Base-by-base conservation (phyloP, 2,113 vertebrate genomes). In the Terrapene triunguis region DNA sequence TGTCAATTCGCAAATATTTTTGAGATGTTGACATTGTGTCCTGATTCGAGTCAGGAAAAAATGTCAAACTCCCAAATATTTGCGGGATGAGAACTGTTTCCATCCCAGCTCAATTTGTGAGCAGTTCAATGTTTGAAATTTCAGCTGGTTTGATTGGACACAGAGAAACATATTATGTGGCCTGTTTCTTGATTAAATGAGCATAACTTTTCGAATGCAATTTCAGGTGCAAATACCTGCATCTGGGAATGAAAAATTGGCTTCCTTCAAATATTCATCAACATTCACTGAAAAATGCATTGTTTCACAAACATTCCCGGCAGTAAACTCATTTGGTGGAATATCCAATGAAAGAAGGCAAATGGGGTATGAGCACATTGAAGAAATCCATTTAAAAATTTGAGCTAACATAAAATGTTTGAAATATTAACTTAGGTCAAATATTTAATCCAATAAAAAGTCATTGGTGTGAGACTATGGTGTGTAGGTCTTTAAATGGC, bases 151-250 rank as follows among this genome's bases (percentile, higher is more conserved):
- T 91, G 5, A 53, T 10, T 53, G 47, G 29, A 11, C 13, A 2
- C 90, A 92, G 87, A 72, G 76, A 88, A 38, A 84, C 32, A 7
- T 85, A 85, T 54, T 53, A 50, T 74, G 32, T 27, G 85, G 57
- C 95, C 88, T 2, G 8, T 93, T 93, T 51, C 47, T 55, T 80
- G 7, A 2, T 91, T 91, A 81, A 72, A 72, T 72, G 35, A 38
- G 35, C 65, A 38, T 72, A 38, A 51, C 69, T 84, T 72, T 74
- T 84, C 86, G 38, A 89, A 62, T 87, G 38, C 85, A 3, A 5
- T 91, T 95, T 95, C 78, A 95, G 92, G 86, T 76, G 53, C 88
- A 59, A 84, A 19, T 86, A 38, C 29, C 38, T 72, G 19, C n/a
- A 72, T 22, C n/a, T 72, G 35, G 19, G n/a, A 72, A 38, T 88